These are phyloP conservation scores for Zaprionus ornatus DNA, from an alignment of 1,140 invertebrate species.

Conservation along the genomic window DNA sequence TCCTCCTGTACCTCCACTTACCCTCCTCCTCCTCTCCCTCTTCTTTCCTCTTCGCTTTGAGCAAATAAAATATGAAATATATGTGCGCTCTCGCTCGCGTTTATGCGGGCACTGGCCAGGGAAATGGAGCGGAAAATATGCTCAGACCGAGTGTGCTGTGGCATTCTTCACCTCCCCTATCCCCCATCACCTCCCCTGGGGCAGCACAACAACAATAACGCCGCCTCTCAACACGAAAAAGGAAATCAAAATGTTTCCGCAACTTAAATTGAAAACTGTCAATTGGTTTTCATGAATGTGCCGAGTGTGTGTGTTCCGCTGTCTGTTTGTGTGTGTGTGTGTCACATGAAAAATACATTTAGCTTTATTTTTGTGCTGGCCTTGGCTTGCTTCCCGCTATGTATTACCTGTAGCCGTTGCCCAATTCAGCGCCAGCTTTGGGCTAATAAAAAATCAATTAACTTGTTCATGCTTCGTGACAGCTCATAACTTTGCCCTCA, in stretches of 20 bases:
- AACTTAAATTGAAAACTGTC: conserved; percentile 80
- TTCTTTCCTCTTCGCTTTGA: conserved; percentile 23
- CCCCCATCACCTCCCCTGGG: not conserved
- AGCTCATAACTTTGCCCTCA: conserved; percentile 25
- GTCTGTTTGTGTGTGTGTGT: conserved; percentile 5
- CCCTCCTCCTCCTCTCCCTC: not conserved
- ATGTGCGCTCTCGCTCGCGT: not conserved
- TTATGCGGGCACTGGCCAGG: conserved; percentile 37
- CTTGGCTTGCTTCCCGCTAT: not conserved
- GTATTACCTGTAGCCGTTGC: conserved; percentile 17
- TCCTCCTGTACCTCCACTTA: conserved; percentile 3
- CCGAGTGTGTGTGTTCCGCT: not conserved
- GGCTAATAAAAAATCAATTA: conserved; percentile 80
- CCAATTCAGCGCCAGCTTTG: conserved; percentile 4
- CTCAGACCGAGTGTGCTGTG: conserved; percentile 47
- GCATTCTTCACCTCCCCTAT: not conserved
- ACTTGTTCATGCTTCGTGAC: conserved; percentile 57
- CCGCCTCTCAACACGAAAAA: conserved; percentile 53
- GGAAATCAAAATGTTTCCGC: conserved; percentile 81
- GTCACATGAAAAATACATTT: conserved; percentile 30
- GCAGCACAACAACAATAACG: conserved; percentile 26
- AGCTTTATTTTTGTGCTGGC: conserved; percentile 13
- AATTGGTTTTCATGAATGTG: conserved; percentile 59
- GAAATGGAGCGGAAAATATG: conserved; percentile 81
- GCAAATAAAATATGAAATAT: conserved; percentile 51